Evolutionary conservation across 1,140 invertebrate genomes (phyloP), one percentile per base, ranked within the genome.

Genomic region (Pseudomyrmex concolor): DNA sequence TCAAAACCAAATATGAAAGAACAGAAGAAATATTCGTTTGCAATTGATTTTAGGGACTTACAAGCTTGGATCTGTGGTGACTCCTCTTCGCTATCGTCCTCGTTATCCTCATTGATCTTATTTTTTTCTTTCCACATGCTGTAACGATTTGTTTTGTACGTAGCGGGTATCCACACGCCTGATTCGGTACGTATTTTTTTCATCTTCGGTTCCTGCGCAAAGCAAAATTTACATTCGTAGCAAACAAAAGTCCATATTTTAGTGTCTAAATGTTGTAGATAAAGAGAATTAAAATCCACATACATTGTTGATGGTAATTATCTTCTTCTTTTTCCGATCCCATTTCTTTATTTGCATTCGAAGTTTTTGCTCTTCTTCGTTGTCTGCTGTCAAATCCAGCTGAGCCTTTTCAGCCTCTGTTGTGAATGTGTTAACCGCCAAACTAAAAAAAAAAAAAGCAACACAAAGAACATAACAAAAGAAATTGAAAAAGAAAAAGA

Each of bases 141-240:
- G 93, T 99, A 99, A 84, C 97, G 95, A 84, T 98, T 97, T 66
- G 97, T 97, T 94, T 99, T 99, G 93, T 98, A 99, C 0, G 97
- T 97, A 0, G 98, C 98, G 2, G 98, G 96, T 88, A 99, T 98
- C 96, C 98, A 98, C 0, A 96, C 96, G 10, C 99, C 99, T 73
- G 98, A 98, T 94, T 99, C 99, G 2, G 99, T 99, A 85, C 96
- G 97, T 85, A 99, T 99, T 94, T 98, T 98, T 64, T 96, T 97
- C 19, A 95, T 93, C 84, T 96, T 96, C 1, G 94, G 91, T 91
- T 96, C 95, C 93, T 95, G 81, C 25, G 7, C 48, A 90, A 91
- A 54, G 81, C 45, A 78, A 87, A 76, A 90, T 76, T 89, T 81
- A 71, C 45, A 85, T 50, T 51, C n/a, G 60, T 60, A 60, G 76